These are phyloP conservation scores for Littorina saxatilis DNA, from an alignment of 1,140 invertebrate genomes.

Conservation along the genomic window DNA sequence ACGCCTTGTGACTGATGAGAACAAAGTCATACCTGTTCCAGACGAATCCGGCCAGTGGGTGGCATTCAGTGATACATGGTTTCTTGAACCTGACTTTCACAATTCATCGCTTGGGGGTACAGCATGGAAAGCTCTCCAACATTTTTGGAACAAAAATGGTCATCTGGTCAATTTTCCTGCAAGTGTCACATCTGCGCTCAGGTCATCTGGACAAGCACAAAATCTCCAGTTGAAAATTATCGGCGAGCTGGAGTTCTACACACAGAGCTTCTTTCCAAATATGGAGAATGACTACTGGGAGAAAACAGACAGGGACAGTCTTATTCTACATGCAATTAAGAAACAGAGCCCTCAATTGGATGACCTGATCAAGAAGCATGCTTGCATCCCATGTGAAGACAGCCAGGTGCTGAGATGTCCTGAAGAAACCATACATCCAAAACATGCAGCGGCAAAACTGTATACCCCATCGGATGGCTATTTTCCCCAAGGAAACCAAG, in stretches of 20 bases:
- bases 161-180: constrained; percentile 21
- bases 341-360: not conserved
- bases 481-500: constrained; percentile 31
- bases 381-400: constrained; percentile 28
- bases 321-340: constrained; percentile 18
- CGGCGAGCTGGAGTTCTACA: constrained; percentile 4
- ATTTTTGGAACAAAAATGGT: constrained; percentile 17
- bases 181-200: not conserved
- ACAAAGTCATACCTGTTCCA: constrained; percentile 8
- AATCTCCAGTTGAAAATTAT: constrained; percentile 5
- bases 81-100: constrained; percentile 25
- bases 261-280: constrained; percentile 34
- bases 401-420: constrained; percentile 9
- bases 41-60: not conserved
- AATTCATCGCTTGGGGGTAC: constrained; percentile 16
- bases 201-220: not conserved
- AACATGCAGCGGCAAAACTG: constrained; percentile 13
- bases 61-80: not conserved
- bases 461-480: constrained; percentile 19
- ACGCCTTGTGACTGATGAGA: not conserved
- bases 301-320: constrained; percentile 11
- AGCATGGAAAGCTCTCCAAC: constrained; percentile 22
- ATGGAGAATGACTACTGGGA: constrained; percentile 11
- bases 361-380: not conserved
- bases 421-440: constrained; percentile 24